Percentiles rank a stretch among this genome's conserved stretches.
Conservation (phyloP, 2,797 vertebrate genomes). For the Erithacus rubecula region DNA sequence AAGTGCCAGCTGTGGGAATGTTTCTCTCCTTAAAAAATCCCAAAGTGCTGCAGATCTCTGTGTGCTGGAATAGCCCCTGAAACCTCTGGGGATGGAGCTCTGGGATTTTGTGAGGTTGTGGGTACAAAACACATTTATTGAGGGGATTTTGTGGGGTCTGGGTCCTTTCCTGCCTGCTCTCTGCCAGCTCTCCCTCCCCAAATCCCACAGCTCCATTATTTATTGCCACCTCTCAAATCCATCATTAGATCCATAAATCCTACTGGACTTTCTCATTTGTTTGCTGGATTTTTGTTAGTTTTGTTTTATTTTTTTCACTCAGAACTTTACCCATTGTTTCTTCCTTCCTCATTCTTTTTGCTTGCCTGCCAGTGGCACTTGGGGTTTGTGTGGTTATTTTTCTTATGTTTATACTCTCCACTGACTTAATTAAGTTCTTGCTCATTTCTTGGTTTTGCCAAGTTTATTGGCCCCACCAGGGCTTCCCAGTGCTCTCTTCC, state of each 20-base stretch:
- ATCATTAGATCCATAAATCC: constrained; percentile 4
- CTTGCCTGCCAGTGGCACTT: not conserved
- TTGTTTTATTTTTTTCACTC: not conserved
- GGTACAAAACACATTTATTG: not conserved
- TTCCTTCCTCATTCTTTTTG: not conserved
- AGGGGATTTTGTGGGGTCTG: rapidly evolving
- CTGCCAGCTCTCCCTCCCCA: not conserved
- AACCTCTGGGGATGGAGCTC: not conserved
- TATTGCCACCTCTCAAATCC: not conserved
- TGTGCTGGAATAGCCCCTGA: not conserved
- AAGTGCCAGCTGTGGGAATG: not conserved
- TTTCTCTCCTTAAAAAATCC: not conserved
- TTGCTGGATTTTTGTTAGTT: not conserved
- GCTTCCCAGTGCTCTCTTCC: constrained; percentile 18
- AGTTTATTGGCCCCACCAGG: constrained; percentile 11
- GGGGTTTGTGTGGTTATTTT: constrained; percentile 48
- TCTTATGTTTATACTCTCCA: constrained; percentile 31
- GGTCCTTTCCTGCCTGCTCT: not conserved
- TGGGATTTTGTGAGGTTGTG: not conserved
- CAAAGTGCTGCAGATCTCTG: not conserved
- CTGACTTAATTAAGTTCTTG: constrained; percentile 63
- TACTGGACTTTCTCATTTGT: not conserved
- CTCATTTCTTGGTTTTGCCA: constrained; percentile 19
- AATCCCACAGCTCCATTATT: not conserved
- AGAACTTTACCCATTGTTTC: constrained; percentile 10